Base-by-base conservation (phyloP, 2,797 vertebrate genomes). In the Vireo griseus region DNA sequence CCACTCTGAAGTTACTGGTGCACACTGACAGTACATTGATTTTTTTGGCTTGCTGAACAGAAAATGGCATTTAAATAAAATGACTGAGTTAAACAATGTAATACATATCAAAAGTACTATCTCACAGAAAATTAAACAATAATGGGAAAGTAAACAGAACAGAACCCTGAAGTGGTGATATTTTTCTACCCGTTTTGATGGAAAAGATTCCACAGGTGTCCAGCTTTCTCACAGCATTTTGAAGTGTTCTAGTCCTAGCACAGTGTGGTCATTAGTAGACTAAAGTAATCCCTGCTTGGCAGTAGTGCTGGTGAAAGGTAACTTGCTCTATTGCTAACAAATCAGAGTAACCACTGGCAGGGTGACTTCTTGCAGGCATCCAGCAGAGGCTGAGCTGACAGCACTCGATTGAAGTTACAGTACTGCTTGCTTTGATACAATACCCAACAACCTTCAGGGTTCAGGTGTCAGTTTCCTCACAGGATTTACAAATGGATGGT, bases 241-340 rank as follows among this genome's bases (percentile, higher is more conserved):
- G 88, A 69, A 97, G 71, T 76, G 85, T 91, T 81, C 90, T 92
- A 92, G 95, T 95, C 92, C 91, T 92, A 86, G 85, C 95, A 94
- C 95, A 92, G 91, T 92, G 95, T 95, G 81, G 68, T 83, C 92
- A 15, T 51, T 50, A 95, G 67, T 88, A 87, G 92, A 91, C 82
- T 83, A 82, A 89, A 85, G 79, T 91, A 76, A 87, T 94, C 97
- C 97, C 96, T 97, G 97, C 97, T 97, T 95, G 96, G 96, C 96
- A 92, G 95, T 95, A 96, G 96, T 97, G 98, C 98, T 98, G 98
- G 98, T 98, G 98, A 98, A 97, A 96, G 92, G 93, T 96, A 95
- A 93, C 93, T 91, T 93, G 94, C 93, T 81, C 97, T 97, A 95
- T 96, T 97, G 97, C 97, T 96, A 95, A 96, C 69, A 92, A 80